Percentiles rank a stretch among this genome's conserved stretches.
phyloP scores from a whole-genome alignment of 2,888 invertebrate species.

The Drosophila anomelani region DNA sequence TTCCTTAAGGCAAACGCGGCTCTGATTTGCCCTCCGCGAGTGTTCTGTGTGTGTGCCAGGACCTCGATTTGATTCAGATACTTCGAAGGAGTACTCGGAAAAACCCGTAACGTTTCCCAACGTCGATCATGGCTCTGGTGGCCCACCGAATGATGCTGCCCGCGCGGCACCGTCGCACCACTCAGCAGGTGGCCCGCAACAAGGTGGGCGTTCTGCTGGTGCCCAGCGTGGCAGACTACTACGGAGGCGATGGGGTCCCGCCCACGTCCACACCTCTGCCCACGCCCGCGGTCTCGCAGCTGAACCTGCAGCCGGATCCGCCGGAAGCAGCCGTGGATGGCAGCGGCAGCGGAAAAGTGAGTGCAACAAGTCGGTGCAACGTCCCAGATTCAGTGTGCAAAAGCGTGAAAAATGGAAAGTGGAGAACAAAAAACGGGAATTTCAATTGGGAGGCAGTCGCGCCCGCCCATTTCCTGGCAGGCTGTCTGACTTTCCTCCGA shows the following conservation, averaged over 20 bases:
- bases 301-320: conserved; percentile 30
- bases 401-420: conserved; percentile 1
- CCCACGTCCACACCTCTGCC: conserved; percentile 19
- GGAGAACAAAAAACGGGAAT: background rate
- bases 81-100: background rate
- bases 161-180: conserved; percentile 56
- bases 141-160: conserved; percentile 82
- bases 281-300: conserved; percentile 29
- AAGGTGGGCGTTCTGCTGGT: conserved; percentile 78
- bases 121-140: conserved; percentile 73
- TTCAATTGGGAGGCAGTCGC: conserved; percentile 26
- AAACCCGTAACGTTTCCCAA: background rate
- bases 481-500: conserved; percentile 14
- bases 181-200: conserved; percentile 68
- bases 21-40: conserved; percentile 35
- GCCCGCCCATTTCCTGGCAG: conserved; percentile 9
- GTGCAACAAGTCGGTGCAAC: conserved; percentile 71
- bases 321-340: conserved; percentile 5
- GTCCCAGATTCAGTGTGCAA: conserved; percentile 1
- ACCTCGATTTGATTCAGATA: background rate
- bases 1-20: conserved; percentile 72
- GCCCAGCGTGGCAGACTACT: conserved; percentile 71
- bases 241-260: conserved; percentile 33
- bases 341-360: conserved; percentile 59
- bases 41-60: conserved; percentile 10